A percentile compares a stretch with the other conserved stretches of the same genome.
phyloP scores from a whole-genome alignment of 2,888 invertebrate genomes.

The Rhamnusium bicolor region DNA sequence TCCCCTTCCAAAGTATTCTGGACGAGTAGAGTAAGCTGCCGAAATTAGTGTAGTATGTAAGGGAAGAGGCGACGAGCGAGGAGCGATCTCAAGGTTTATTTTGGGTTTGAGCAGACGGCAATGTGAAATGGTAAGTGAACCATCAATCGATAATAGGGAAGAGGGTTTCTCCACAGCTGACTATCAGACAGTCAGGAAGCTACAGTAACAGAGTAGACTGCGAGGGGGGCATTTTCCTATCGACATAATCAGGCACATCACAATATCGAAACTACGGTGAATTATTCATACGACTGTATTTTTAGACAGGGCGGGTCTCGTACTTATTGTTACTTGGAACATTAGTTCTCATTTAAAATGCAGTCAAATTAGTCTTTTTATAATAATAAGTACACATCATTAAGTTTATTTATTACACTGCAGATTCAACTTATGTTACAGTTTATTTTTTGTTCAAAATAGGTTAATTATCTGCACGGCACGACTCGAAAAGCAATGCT shows the following conservation, averaged over 20 bases:
- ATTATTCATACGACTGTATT: neutral
- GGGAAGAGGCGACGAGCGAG: neutral
- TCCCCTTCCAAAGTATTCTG: neutral
- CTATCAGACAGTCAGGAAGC: constrained; percentile 8
- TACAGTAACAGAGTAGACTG: neutral
- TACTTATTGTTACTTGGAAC: too few species aligned
- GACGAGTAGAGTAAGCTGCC: neutral
- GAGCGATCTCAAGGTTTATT: constrained; percentile 37
- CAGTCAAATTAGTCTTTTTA: too few species aligned
- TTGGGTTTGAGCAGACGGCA: constrained; percentile 39
- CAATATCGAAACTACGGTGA: neutral
- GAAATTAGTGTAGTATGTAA: neutral
- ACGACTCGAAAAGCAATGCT: too few species aligned
- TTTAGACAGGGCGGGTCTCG: neutral
- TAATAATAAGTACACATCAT: too few species aligned
- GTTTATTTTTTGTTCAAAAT: too few species aligned
- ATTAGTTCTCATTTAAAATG: too few species aligned
- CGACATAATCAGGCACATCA: neutral
- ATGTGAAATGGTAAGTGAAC: constrained; percentile 24
- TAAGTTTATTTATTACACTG: too few species aligned
- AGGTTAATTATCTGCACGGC: too few species aligned
- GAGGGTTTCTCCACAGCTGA: constrained; percentile 32
- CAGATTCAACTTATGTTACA: too few species aligned
- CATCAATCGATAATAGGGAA: constrained; percentile 32
- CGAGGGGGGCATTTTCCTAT: neutral